Conservation (phyloP, 2,797 vertebrate species). For the Champsocephalus esox region DNA sequence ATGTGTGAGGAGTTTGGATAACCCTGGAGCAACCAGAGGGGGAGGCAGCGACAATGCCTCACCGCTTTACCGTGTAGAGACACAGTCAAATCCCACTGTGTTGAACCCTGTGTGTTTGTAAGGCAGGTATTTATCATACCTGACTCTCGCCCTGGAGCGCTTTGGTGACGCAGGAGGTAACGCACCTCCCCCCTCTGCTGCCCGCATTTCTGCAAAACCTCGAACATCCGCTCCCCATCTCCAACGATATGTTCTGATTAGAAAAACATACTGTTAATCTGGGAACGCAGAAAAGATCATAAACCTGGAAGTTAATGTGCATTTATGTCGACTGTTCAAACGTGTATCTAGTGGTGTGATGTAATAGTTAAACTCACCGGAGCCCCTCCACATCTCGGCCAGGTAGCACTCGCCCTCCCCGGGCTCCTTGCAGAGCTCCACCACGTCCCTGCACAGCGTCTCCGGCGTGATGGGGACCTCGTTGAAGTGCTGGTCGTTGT, state of each 20-base stretch:
- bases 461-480: slow-evolving; percentile 94
- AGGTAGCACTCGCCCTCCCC: slow-evolving; percentile 91
- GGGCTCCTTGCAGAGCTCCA: slow-evolving; percentile 94
- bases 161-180: slow-evolving; percentile 91
- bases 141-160: slow-evolving; percentile 77
- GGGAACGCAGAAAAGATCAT: background rate
- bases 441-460: slow-evolving; percentile 91
- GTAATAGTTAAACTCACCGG: slow-evolving; percentile 79
- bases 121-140: slow-evolving; percentile 76
- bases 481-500: slow-evolving; percentile 91
- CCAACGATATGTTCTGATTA: slow-evolving; percentile 88
- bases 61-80: too few species aligned
- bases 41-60: too few species aligned
- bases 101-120: background rate
- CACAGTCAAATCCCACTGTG: background rate
- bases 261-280: background rate
- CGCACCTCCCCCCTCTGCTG: slow-evolving; percentile 90
- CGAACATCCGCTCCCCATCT: slow-evolving; percentile 89
- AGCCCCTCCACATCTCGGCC: slow-evolving; percentile 91
- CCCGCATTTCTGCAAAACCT: slow-evolving; percentile 90
- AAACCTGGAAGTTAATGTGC: background rate
- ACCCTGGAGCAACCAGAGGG: too few species aligned
- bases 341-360: too few species aligned
- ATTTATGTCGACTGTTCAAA: too few species aligned
- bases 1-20: background rate